These are phyloP conservation scores for Pedetes capensis DNA, from an alignment of 2,113 vertebrate species.

Conservation along the genomic window DNA sequence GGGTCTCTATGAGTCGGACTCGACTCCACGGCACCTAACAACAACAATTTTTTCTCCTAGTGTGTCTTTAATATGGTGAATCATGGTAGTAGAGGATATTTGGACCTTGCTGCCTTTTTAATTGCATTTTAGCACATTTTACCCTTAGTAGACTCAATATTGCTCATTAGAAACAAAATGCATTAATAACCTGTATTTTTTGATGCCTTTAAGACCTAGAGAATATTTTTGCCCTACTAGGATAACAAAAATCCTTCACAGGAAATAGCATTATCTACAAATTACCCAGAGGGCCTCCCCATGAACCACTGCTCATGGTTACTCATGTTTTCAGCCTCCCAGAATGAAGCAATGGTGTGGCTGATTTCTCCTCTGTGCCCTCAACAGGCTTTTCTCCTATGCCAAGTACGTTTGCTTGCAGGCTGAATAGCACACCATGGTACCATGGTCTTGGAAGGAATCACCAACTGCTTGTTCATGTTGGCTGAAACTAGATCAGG, in stretches of 20 bases:
- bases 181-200: neutral
- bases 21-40: too few species aligned
- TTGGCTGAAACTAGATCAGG: conserved; percentile 90
- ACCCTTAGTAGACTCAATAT: neutral
- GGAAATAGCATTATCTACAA: neutral
- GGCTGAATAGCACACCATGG: conserved; percentile 89
- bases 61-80: neutral
- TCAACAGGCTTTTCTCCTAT: conserved; percentile 90
- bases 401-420: conserved; percentile 90
- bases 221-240: neutral
- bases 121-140: neutral
- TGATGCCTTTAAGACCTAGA: neutral
- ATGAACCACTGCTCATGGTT: conserved; percentile 80
- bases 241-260: neutral
- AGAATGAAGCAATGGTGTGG: conserved; percentile 87
- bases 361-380: conserved; percentile 89
- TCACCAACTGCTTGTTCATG: conserved; percentile 89
- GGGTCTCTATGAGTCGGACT: too few species aligned
- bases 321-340: conserved; percentile 90
- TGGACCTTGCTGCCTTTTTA: neutral
- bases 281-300: neutral
- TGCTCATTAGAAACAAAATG: neutral
- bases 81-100: neutral
- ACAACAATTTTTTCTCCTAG: too few species aligned
- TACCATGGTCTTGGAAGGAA: conserved; percentile 88